Conservation (phyloP, 1,140 invertebrate genomes). For the Pentalonia nigronervosa region DNA sequence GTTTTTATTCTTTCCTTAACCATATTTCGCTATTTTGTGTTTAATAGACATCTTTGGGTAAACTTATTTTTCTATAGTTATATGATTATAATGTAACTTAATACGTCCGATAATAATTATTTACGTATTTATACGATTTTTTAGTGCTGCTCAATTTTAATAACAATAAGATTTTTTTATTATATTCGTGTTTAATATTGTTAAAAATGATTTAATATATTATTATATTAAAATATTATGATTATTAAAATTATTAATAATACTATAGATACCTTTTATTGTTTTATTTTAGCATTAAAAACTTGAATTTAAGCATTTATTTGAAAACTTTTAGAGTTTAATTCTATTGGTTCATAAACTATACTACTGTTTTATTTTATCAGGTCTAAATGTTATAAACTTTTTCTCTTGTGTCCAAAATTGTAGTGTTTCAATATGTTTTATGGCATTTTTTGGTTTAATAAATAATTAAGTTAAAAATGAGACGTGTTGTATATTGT, state of each 20-base stretch:
- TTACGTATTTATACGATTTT: constrained; percentile 32
- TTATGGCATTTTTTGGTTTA: constrained; percentile 36
- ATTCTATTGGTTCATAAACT: neutral
- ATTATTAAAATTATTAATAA: constrained; percentile 13
- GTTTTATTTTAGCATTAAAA: constrained; percentile 11
- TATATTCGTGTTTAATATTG: constrained; percentile 15
- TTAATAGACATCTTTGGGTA: constrained; percentile 14
- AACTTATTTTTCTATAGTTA: constrained; percentile 39
- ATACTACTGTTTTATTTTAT: neutral
- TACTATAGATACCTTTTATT: constrained; percentile 4
- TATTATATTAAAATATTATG: neutral
- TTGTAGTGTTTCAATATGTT: constrained; percentile 34
- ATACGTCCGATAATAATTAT: constrained; percentile 50
- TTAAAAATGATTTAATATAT: constrained; percentile 20
- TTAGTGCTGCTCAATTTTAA: constrained; percentile 54
- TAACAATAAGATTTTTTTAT: constrained; percentile 45
- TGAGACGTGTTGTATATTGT: neutral
- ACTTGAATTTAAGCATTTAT: constrained; percentile 46
- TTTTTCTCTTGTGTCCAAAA: constrained; percentile 33
- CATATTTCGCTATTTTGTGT: constrained; percentile 5
- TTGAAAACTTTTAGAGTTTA: constrained; percentile 38
- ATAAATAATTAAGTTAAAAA: constrained; percentile 35
- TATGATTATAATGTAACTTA: constrained; percentile 15
- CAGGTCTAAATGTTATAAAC: neutral
- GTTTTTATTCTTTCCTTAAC: neutral